These are phyloP conservation scores for Natrix natrix DNA, from an alignment of 2,797 vertebrate species.

Conservation along the genomic window DNA sequence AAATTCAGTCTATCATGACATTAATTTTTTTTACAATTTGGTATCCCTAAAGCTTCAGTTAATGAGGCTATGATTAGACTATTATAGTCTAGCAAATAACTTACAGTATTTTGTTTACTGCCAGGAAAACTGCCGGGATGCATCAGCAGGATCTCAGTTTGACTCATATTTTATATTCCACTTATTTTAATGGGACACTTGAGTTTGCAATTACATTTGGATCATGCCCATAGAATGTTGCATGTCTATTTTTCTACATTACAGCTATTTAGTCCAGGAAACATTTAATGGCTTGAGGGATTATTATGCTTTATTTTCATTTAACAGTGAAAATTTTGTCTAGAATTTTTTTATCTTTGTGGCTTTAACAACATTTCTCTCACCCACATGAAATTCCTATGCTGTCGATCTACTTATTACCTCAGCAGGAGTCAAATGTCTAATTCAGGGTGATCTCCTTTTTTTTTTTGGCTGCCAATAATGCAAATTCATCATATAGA, in stretches of 20 bases:
- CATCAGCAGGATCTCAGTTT: neutral
- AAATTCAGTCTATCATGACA: neutral
- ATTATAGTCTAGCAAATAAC: neutral
- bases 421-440: conserved; percentile 48
- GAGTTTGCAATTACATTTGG: neutral
- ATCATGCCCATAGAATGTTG: neutral
- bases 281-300: neutral
- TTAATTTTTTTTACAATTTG: neutral
- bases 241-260: neutral
- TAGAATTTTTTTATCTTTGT: rapidly evolving
- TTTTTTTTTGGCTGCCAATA: conserved; percentile 44
- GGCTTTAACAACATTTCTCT: conserved; percentile 4
- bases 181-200: neutral
- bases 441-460: conserved; percentile 34
- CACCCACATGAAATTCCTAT: conserved; percentile 8
- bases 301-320: neutral
- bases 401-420: neutral
- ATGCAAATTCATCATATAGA: conserved; percentile 44
- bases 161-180: neutral
- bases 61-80: neutral
- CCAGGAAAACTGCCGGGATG: neutral
- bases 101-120: neutral
- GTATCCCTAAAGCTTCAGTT: neutral
- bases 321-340: conserved; percentile 14
- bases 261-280: neutral